Evolutionary conservation across 2,888 invertebrate species (phyloP).

Genomic region (Coenonympha glycerion): DNA sequence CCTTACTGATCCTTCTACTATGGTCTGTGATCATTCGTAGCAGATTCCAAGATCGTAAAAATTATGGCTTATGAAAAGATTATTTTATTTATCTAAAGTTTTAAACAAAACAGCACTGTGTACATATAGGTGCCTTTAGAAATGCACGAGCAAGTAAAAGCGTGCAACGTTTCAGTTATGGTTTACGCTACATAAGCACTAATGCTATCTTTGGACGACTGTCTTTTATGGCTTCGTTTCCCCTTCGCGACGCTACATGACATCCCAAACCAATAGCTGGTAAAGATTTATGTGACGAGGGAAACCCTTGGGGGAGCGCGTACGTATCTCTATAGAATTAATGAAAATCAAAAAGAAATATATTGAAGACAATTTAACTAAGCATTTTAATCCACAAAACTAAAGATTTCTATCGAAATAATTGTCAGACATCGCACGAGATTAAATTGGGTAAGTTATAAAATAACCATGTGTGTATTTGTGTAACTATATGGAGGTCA

Average conservation of each 20-base stretch:
- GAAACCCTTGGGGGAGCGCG: conserved; percentile 32
- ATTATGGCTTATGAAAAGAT: no score
- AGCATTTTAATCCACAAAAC: neutral
- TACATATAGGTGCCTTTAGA: neutral
- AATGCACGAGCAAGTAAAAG: conserved; percentile 18
- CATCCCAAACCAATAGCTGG: conserved; percentile 38
- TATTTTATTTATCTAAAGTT: no score
- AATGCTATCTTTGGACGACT: conserved; percentile 43
- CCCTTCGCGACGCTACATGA: conserved; percentile 40
- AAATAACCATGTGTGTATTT: no score
- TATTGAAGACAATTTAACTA: neutral
- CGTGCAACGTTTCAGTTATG: conserved; percentile 38
- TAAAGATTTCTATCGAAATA: no score
- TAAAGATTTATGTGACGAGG: conserved; percentile 42
- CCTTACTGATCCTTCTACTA: no score
- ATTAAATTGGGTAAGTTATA: no score
- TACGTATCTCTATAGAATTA: conserved; percentile 18
- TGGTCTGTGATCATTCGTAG: no score
- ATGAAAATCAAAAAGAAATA: conserved; percentile 20
- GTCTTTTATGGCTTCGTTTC: conserved; percentile 47
- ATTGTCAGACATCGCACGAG: no score
- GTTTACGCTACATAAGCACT: conserved; percentile 48
- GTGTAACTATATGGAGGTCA: no score
- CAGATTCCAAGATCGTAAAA: no score
- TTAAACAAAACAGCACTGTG: no score